Base-by-base conservation (phyloP, 2,113 vertebrate genomes). In the Alexandromys fortis region DNA sequence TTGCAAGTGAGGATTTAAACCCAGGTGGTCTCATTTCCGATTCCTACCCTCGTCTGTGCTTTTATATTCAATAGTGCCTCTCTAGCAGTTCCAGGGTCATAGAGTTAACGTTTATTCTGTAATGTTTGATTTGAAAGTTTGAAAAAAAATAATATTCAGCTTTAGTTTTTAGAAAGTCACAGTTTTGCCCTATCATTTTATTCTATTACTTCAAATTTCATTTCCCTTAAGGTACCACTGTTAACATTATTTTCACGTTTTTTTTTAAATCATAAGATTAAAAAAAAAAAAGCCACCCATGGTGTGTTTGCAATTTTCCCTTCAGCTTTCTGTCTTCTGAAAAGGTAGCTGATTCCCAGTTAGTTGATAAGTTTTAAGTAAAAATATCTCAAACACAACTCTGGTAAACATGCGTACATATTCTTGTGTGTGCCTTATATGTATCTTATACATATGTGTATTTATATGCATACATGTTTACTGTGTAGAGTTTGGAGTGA, bases 11-110 rank as follows among this genome's bases (percentile, higher is more conserved):
- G 79, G 86, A 79, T 92, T 58, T 72, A 88, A 91, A 68, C 92
- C 90, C 67, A 58, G 87, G 93, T 92, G 92, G 81, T 95, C 79
- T 86, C 68, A 92, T 97, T 97, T 93, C 90, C 22, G 85, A 93
- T 87, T 92, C 90, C 26, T 82, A n/a, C 38, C 90, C 79, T 94
- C 49, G 1, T 7, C 38, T 63, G 3, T 63, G 42, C 88, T 91
- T 94, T 94, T 38, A 30, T 92, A 82, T 94, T 92, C 87, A 95
- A 0, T 28, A 86, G 52, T 77, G 76, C 38, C 94, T 91, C 81
- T 6, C 19, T 42, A 86, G 79, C 79, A 72, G 19, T 67, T 93
- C 61, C 22, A 52, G 94, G 90, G 81, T 92, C 61, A 47, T 24
- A 45, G 67, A 90, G 49, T 85, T 96, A 90, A 86, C 52, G 86